Percentiles rank a stretch among this genome's conserved stretches.
phyloP scores from a whole-genome alignment of 1,140 invertebrate species.

The Diprion similis region DNA sequence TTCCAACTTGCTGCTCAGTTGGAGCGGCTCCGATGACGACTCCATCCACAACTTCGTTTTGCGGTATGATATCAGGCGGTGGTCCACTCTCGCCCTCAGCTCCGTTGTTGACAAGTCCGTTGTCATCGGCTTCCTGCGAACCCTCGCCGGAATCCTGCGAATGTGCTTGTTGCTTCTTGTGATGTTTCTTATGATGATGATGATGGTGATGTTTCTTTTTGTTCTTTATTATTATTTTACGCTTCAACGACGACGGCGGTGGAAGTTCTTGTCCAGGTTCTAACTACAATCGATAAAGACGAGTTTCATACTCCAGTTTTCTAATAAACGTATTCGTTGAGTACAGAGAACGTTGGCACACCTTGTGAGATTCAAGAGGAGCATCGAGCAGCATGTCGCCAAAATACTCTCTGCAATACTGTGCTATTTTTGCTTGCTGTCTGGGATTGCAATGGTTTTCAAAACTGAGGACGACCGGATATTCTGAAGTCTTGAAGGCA shows the following conservation, averaged over 20 bases:
- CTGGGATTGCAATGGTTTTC: conserved; percentile 97
- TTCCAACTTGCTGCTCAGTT: conserved; percentile 60
- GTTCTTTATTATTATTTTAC: conserved; percentile 98
- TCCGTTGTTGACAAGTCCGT: conserved; percentile 35
- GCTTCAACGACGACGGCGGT: conserved; percentile 81
- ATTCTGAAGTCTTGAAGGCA: conserved; percentile 98
- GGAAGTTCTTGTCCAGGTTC: conserved; percentile 83
- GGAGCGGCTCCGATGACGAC: conserved; percentile 34
- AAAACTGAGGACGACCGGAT: conserved; percentile 95
- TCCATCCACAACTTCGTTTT: conserved; percentile 47
- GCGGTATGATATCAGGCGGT: conserved; percentile 52
- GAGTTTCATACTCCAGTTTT: not conserved
- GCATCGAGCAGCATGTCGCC: conserved; percentile 93
- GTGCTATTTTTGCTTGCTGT: conserved; percentile 97
- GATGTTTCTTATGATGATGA: conserved; percentile 68
- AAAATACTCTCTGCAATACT: conserved; percentile 95
- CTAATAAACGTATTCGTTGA: conserved; percentile 8
- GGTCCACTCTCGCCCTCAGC: conserved; percentile 54
- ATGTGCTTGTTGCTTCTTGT: conserved; percentile 50
- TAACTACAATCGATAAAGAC: conserved; percentile 60
- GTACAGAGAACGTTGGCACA: conserved; percentile 58
- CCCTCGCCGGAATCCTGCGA: conserved; percentile 37
- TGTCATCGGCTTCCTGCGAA: conserved; percentile 45
- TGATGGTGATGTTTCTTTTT: conserved; percentile 96
- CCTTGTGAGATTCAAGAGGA: conserved; percentile 85